Evolutionary conservation across 2,888 invertebrate species (phyloP).

Genomic region (Drosophila hamatofila): DNA sequence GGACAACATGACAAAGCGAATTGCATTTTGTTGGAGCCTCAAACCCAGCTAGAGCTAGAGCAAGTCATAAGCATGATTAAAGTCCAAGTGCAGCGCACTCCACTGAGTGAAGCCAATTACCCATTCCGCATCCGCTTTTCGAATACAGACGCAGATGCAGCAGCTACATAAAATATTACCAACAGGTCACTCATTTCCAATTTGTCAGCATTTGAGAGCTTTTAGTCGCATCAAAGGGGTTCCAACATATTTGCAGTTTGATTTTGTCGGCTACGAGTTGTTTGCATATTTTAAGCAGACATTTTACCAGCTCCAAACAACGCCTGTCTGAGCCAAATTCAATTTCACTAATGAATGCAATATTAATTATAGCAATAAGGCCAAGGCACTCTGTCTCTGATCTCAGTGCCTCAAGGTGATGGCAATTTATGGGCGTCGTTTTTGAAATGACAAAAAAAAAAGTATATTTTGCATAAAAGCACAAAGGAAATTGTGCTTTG

Average conservation of each 20-base stretch:
- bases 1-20: slow-evolving; percentile 70
- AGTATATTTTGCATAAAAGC: slow-evolving; percentile 24
- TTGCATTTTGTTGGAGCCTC: slow-evolving; percentile 51
- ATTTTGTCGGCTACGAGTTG: slow-evolving; percentile 18
- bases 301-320: slow-evolving; percentile 5
- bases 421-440: slow-evolving; percentile 20
- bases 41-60: slow-evolving; percentile 7
- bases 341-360: slow-evolving; percentile 63
- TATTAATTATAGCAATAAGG: slow-evolving; percentile 57
- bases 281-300: slow-evolving; percentile 47
- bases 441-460: slow-evolving; percentile 3
- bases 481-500: slow-evolving; percentile 29
- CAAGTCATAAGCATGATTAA: slow-evolving; percentile 68
- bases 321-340: slow-evolving; percentile 21
- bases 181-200: slow-evolving; percentile 50
- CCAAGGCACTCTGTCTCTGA: neutral
- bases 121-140: slow-evolving; percentile 9
- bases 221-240: slow-evolving; percentile 47
- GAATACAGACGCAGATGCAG: neutral
- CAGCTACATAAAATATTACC: slow-evolving; percentile 57
- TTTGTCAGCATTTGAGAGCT: slow-evolving; percentile 57
- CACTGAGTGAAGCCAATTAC: slow-evolving; percentile 48
- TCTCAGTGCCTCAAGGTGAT: slow-evolving; percentile 22
- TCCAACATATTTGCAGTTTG: slow-evolving; percentile 25
- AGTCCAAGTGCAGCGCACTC: slow-evolving; percentile 53